Base-by-base conservation (phyloP, 2,797 vertebrate species). In the Podarcis lilfordi region DNA sequence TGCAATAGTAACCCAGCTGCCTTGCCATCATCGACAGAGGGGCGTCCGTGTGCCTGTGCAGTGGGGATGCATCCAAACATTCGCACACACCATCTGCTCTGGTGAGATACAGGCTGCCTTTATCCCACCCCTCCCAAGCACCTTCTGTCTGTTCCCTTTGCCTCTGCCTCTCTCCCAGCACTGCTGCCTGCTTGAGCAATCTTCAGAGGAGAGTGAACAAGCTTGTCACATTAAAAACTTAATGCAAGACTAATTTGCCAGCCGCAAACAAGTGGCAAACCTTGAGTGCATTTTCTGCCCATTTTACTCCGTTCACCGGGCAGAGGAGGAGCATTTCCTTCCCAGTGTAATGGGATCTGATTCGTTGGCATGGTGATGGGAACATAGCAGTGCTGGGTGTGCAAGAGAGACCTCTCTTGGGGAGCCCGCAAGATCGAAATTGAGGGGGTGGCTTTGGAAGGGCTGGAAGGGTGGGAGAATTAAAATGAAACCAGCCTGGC, bases 221-320 rank as follows among this genome's bases (percentile, higher is more conserved):
- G 87, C n/a, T 72, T 71, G 80, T 71, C 76, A 45, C 0, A 0
- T 76, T n/a, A 91, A 92, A 90, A 94, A 86, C 86, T 83, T 89
- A 32, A 89, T 17, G 59, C 40, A 82, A 88, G 92, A 61, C 89
- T 88, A 55, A 93, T 91, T 87, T 88, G 80, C 88, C 88, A 85
- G 64, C 80, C 68, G 19, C 10, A 89, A 89, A 88, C 27, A 71
- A 92, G 86, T 45, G 40, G 66, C 55, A 83, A 82, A 84, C 7
- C 68, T 91, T 89, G 69, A 29, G 85, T 0, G 0, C 11, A 2
- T 91, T 91, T 93, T 92, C 85, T 92, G 50, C 90, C 79, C 1
- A 0, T 88, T 93, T 91, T 87, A 8, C 85, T 75, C 1, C 0
- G 8, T 40, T 92, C 15, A 35, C 32, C 25, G 0, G 0, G 64